phyloP scores from a whole-genome alignment of 1,140 invertebrate genomes.

The Drosophila kurseongensis region DNA sequence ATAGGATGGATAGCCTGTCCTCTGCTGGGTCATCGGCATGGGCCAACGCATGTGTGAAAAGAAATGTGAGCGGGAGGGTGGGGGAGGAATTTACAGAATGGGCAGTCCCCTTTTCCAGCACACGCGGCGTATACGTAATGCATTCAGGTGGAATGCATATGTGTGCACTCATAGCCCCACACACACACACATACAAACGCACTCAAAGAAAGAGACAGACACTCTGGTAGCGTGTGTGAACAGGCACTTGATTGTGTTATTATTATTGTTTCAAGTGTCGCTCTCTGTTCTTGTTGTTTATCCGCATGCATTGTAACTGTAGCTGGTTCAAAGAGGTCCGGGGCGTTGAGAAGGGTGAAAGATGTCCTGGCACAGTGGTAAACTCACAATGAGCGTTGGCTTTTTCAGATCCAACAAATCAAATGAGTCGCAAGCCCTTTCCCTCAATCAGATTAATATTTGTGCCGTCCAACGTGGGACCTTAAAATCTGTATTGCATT shows the following conservation, averaged over 20 bases:
- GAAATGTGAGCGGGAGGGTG: conserved; percentile 32
- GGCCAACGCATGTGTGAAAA: conserved; percentile 71
- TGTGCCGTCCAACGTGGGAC: conserved; percentile 5
- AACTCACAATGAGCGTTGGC: conserved; percentile 15
- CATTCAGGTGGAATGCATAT: conserved; percentile 58
- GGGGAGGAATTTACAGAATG: conserved; percentile 9
- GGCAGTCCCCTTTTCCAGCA: conserved; percentile 6
- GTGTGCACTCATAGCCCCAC: conserved; percentile 43
- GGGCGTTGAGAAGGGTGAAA: conserved; percentile 7
- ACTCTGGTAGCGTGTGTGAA: conserved; percentile 51
- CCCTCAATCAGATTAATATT: neutral
- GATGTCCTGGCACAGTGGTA: conserved; percentile 26
- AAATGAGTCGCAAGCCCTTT: neutral
- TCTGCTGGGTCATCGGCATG: conserved; percentile 37
- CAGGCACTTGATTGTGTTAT: conserved; percentile 81
- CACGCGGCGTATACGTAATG: conserved; percentile 74
- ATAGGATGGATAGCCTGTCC: conserved; percentile 42
- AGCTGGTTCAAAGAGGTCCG: conserved; percentile 45
- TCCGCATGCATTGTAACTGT: conserved; percentile 74
- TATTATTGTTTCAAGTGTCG: conserved; percentile 83
- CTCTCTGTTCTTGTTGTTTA: conserved; percentile 66
- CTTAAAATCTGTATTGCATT: neutral
- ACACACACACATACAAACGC: neutral
- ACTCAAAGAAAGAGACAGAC: conserved; percentile 10
- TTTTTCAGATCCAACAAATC: conserved; percentile 6